Conservation (phyloP, 2,888 invertebrate genomes). For the Melikaiella ostensackeni region DNA sequence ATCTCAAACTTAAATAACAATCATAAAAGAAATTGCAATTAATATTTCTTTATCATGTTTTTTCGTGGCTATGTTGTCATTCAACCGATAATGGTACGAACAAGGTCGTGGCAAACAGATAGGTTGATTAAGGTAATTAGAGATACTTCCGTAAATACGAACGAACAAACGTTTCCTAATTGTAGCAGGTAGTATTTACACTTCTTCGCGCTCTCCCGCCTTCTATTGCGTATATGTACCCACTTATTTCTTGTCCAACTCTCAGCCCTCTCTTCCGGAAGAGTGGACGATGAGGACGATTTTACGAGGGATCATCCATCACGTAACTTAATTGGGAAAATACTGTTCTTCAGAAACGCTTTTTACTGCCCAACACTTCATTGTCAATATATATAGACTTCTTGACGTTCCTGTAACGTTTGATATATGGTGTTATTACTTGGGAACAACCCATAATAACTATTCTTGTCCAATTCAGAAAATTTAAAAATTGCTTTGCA, state of each 20-base stretch:
- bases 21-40: no score
- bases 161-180: conserved; percentile 69
- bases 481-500: neutral
- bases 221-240: conserved; percentile 4
- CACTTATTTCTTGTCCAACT: conserved; percentile 11
- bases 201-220: conserved; percentile 48
- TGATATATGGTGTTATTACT: neutral
- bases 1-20: no score
- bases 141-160: conserved; percentile 66
- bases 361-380: conserved; percentile 1
- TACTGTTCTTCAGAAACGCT: neutral
- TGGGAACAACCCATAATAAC: neutral
- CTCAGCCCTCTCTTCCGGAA: conserved; percentile 20
- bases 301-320: conserved; percentile 36
- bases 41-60: neutral
- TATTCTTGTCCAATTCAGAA: neutral
- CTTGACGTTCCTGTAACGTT: neutral
- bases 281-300: conserved; percentile 18
- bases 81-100: neutral
- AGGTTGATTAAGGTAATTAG: no score
- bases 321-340: conserved; percentile 33
- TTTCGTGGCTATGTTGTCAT: neutral
- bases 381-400: neutral
- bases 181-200: conserved; percentile 69
- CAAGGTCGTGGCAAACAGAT: conserved; percentile 23